Evolutionary conservation across 2,888 invertebrate genomes (phyloP).

Genomic region (Nudaria mundana): DNA sequence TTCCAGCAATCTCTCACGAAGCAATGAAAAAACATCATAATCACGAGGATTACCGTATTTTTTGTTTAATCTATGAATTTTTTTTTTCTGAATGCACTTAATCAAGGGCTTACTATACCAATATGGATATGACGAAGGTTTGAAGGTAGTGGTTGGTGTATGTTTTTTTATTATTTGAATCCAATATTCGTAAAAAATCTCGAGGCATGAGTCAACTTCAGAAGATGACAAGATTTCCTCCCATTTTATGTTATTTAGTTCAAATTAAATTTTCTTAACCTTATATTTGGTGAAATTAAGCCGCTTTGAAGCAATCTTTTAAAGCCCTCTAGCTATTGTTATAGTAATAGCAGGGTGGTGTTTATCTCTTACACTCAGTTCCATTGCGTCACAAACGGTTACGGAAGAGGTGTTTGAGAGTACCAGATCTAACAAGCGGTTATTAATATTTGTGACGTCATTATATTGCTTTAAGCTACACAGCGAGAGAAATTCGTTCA

Average conservation of each 20-base stretch:
- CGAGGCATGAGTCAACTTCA: background rate
- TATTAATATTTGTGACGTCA: too few species aligned
- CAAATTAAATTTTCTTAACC: background rate
- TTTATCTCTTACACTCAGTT: too few species aligned
- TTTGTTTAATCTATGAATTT: too few species aligned
- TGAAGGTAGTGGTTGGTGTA: background rate
- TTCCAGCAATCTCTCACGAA: too few species aligned
- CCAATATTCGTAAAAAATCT: background rate
- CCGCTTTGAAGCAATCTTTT: background rate
- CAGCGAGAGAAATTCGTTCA: background rate
- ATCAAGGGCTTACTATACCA: constrained; percentile 3
- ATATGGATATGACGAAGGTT: constrained; percentile 2
- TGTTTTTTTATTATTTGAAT: background rate
- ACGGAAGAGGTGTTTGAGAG: background rate
- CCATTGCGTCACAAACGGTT: too few species aligned
- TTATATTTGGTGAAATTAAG: background rate
- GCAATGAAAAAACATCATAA: constrained; percentile 3
- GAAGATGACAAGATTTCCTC: too few species aligned
- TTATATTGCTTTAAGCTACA: background rate
- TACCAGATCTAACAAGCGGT: background rate
- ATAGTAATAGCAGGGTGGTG: too few species aligned
- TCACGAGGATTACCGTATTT: constrained; percentile 3
- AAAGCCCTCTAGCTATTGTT: background rate
- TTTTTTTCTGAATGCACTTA: too few species aligned
- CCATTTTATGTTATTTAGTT: too few species aligned